Evolutionary conservation across 1,140 invertebrate genomes (phyloP).

Genomic region (Drosophila persimilis): DNA sequence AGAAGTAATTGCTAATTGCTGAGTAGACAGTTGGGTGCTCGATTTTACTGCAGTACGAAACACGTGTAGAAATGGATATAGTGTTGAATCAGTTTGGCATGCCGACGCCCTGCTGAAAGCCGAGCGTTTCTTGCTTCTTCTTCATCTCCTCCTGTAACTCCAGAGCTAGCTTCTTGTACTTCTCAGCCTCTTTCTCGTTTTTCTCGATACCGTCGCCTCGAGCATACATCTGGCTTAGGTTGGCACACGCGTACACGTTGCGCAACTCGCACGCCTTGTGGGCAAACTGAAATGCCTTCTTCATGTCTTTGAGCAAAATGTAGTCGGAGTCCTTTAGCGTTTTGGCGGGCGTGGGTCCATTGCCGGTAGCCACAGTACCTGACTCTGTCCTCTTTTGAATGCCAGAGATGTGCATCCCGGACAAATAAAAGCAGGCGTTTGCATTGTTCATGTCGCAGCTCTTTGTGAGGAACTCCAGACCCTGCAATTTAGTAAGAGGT

Average conservation of each 20-base stretch:
- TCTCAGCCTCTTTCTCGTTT: slow-evolving; percentile 87
- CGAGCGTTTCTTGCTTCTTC: slow-evolving; percentile 84
- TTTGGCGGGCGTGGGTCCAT: slow-evolving; percentile 13
- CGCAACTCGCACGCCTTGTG: slow-evolving; percentile 90
- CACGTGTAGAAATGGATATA: neutral
- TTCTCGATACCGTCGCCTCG: slow-evolving; percentile 89
- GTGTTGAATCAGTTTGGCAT: slow-evolving; percentile 64
- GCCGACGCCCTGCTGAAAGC: slow-evolving; percentile 87
- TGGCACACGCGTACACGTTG: slow-evolving; percentile 93
- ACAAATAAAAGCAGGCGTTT: slow-evolving; percentile 91
- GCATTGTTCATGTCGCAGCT: slow-evolving; percentile 88
- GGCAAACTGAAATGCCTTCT: slow-evolving; percentile 90
- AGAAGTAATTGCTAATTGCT: too few relatives aligned
- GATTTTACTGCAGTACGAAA: neutral
- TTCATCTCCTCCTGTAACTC: slow-evolving; percentile 88
- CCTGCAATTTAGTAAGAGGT: slow-evolving; percentile 72
- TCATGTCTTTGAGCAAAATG: slow-evolving; percentile 88
- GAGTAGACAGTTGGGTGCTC: too few relatives aligned
- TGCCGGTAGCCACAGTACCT: slow-evolving; percentile 47
- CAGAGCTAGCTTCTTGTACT: slow-evolving; percentile 88
- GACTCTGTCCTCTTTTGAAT: slow-evolving; percentile 84
- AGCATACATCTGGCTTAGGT: slow-evolving; percentile 89
- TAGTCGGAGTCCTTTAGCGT: slow-evolving; percentile 82
- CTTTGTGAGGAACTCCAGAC: slow-evolving; percentile 87
- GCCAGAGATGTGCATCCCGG: slow-evolving; percentile 90